phyloP scores from a whole-genome alignment of 2,113 vertebrate genomes.

The Psittacus erithacus region DNA sequence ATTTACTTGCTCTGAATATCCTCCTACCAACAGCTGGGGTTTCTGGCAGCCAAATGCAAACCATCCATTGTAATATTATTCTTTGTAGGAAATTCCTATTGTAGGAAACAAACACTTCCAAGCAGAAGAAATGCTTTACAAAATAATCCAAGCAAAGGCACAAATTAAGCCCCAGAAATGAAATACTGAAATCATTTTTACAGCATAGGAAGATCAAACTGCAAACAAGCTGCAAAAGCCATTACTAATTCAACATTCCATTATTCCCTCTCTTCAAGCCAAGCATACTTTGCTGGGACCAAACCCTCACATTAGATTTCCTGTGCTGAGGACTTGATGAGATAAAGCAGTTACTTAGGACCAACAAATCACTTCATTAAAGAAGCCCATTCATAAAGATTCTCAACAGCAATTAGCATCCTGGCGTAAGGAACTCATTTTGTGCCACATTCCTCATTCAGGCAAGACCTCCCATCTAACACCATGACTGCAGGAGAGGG shows the following conservation, averaged over 20 bases:
- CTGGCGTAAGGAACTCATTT: background rate
- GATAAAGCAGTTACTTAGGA: slow-evolving; percentile 60
- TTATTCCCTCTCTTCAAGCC: slow-evolving; percentile 38
- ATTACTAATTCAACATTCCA: slow-evolving; percentile 53
- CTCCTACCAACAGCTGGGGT: background rate
- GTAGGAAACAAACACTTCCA: slow-evolving; percentile 35
- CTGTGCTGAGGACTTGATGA: slow-evolving; percentile 24
- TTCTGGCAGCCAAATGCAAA: slow-evolving; percentile 36
- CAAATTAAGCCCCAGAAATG: slow-evolving; percentile 47
- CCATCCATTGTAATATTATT: slow-evolving; percentile 26
- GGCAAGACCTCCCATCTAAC: background rate
- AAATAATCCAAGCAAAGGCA: slow-evolving; percentile 12
- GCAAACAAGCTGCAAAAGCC: slow-evolving; percentile 50
- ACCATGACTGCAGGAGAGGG: background rate
- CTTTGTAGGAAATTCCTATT: background rate
- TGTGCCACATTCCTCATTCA: background rate
- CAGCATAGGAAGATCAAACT: slow-evolving; percentile 38
- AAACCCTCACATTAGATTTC: slow-evolving; percentile 59
- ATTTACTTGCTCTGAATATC: slow-evolving; percentile 5
- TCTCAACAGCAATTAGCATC: background rate
- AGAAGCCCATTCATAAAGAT: background rate
- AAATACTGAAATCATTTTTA: slow-evolving; percentile 50
- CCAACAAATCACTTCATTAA: slow-evolving; percentile 53
- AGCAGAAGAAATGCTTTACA: slow-evolving; percentile 16
- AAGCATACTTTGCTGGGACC: slow-evolving; percentile 47